These are phyloP conservation scores for Gobio gobio DNA, from an alignment of 2,113 vertebrate species.

Conservation along the genomic window DNA sequence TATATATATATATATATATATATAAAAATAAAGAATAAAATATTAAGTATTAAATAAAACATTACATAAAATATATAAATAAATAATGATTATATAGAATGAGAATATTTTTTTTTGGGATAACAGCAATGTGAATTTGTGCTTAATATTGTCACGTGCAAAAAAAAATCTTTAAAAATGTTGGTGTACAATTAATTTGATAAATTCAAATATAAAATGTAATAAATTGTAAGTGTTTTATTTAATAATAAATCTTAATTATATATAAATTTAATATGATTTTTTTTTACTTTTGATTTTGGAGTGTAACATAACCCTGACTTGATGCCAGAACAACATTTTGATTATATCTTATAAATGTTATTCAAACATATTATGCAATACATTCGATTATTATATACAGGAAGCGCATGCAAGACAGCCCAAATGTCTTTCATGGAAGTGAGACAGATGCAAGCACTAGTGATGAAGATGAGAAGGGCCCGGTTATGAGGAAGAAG, in stretches of 20 bases:
- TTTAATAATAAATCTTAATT: no score
- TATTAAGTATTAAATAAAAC: no score
- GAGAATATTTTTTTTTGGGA: no score
- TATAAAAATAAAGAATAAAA: no score
- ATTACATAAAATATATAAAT: no score
- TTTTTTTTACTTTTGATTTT: neutral
- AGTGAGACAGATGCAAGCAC: neutral
- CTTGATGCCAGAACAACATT: neutral
- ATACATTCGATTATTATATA: neutral
- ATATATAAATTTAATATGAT: no score
- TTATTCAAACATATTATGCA: no score
- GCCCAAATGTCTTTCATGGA: neutral
- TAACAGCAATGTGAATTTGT: neutral
- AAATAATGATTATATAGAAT: no score
- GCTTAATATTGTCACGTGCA: neutral
- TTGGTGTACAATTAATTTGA: neutral
- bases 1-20: no score
- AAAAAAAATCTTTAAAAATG: neutral
- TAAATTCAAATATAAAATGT: neutral
- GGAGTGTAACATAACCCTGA: neutral
- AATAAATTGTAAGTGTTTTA: no score
- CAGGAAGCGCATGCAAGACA: neutral
- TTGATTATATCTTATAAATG: neutral
- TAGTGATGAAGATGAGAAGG: conserved; percentile 5
- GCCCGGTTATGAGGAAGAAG: neutral